A percentile compares a stretch with the other conserved stretches of the same genome.
Conservation (phyloP, 2,888 invertebrate genomes). For the Danaus chrysippus region DNA sequence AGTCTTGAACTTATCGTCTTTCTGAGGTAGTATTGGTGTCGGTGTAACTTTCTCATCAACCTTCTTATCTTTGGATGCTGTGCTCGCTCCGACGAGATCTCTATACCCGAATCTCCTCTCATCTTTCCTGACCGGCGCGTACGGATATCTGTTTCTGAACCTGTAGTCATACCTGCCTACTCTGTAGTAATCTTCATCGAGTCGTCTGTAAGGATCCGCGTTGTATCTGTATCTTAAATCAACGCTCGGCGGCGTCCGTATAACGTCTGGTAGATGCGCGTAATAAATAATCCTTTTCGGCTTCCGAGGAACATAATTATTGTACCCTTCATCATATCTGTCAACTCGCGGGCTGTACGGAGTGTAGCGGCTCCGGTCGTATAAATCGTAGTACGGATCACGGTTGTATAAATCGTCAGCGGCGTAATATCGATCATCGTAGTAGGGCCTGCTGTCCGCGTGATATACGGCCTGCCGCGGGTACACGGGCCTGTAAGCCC, state of each 20-base stretch:
- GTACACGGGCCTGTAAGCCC: conserved; percentile 63
- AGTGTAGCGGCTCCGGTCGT: conserved; percentile 56
- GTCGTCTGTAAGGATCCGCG: conserved; percentile 65
- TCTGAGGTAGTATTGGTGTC: conserved; percentile 65
- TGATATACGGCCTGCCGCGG: conserved; percentile 72
- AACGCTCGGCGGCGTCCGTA: conserved; percentile 79
- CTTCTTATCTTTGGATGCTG: conserved; percentile 63
- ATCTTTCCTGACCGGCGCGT: conserved; percentile 66
- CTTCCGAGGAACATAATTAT: conserved; percentile 65
- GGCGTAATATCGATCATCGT: conserved; percentile 62
- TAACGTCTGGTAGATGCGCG: conserved; percentile 84
- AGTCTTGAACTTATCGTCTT: conserved; percentile 53
- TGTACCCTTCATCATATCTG: conserved; percentile 65
- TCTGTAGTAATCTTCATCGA: conserved; percentile 63
- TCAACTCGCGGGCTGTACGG: conserved; percentile 58
- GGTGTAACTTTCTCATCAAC: conserved; percentile 69
- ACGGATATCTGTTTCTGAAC: conserved; percentile 66
- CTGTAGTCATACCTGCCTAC: conserved; percentile 69
- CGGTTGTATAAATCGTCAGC: conserved; percentile 65
- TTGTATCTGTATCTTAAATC: conserved; percentile 76
- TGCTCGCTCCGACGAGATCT: conserved; percentile 63
- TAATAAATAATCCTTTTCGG: conserved; percentile 84
- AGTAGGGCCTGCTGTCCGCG: conserved; percentile 64
- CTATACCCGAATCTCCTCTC: conserved; percentile 70
- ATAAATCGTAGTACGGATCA: conserved; percentile 64